phyloP scores from a whole-genome alignment of 2,797 vertebrate species.

The Lophius americanus region DNA sequence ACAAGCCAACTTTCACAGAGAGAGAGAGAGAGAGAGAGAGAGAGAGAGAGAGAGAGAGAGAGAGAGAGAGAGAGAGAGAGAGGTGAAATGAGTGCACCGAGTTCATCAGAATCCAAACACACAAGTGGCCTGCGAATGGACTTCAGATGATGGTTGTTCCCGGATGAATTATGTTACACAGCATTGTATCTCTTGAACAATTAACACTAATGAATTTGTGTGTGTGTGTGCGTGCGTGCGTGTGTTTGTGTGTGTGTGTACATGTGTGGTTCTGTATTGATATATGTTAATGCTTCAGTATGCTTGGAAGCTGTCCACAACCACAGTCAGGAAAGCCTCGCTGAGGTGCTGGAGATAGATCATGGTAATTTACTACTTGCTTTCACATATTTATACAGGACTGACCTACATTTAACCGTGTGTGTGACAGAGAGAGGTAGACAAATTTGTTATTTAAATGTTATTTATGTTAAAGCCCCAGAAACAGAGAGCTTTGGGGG shows the following conservation, averaged over 20 bases:
- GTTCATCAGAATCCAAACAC: no score
- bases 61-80: no score
- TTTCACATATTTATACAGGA: conserved; percentile 72
- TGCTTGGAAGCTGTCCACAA: conserved; percentile 28
- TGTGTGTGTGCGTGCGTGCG: no score
- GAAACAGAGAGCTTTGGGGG: conserved; percentile 2
- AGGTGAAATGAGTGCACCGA: no score
- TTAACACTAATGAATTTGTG: no score
- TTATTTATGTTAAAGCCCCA: background rate
- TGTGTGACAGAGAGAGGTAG: background rate
- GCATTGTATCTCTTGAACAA: no score
- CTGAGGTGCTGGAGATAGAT: conserved; percentile 50
- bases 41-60: no score
- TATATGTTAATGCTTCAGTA: conserved; percentile 9
- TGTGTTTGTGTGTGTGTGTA: background rate
- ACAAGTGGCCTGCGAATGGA: no score
- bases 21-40: no score
- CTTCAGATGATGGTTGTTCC: no score
- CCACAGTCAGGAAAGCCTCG: conserved; percentile 29
- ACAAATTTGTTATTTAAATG: no score
- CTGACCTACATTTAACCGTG: conserved; percentile 77
- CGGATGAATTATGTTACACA: no score
- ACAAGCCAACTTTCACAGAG: conserved; percentile 14
- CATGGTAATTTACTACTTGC: conserved; percentile 81
- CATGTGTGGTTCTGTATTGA: conserved; percentile 2